Percentiles rank a stretch among this genome's conserved stretches.
These are phyloP conservation scores for Macrophya alboannulata DNA, from an alignment of 2,888 invertebrate genomes.

Conservation along the genomic window DNA sequence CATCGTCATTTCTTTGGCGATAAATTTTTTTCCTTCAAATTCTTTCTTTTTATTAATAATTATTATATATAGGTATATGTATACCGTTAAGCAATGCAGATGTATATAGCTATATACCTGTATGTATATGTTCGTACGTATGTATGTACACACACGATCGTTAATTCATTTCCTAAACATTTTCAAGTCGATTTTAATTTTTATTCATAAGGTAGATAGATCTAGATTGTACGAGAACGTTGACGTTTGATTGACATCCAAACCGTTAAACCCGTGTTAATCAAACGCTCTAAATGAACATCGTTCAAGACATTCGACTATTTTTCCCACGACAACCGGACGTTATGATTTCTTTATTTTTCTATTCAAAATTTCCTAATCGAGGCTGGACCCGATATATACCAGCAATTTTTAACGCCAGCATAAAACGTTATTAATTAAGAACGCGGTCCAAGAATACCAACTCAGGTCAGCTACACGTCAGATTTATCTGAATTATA, in stretches of 20 bases:
- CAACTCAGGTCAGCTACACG: background rate
- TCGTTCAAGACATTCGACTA: conserved; percentile 22
- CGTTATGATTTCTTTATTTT: background rate
- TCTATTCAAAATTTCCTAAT: background rate
- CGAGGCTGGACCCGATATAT: background rate
- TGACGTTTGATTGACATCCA: conserved; percentile 51
- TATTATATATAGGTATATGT: conserved; percentile 1
- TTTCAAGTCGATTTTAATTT: conserved; percentile 38
- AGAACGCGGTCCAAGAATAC: background rate
- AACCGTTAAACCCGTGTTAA: conserved; percentile 38
- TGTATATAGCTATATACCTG: background rate
- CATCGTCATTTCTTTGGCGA: conserved; percentile 5
- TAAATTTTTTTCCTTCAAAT: conserved; percentile 15
- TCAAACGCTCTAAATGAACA: conserved; percentile 28
- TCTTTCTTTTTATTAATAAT: background rate
- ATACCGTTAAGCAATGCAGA: background rate
- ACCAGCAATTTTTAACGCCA: background rate
- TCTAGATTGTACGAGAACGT: conserved; percentile 26
- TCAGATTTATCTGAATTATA: background rate
- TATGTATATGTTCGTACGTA: background rate
- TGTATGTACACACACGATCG: background rate
- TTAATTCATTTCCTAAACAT: background rate
- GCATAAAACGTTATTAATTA: conserved; percentile 12
- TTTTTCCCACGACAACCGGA: conserved; percentile 42
- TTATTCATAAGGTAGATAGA: conserved; percentile 24